Conservation (phyloP, 2,113 vertebrate species). For the Ceyx margarethae region DNA sequence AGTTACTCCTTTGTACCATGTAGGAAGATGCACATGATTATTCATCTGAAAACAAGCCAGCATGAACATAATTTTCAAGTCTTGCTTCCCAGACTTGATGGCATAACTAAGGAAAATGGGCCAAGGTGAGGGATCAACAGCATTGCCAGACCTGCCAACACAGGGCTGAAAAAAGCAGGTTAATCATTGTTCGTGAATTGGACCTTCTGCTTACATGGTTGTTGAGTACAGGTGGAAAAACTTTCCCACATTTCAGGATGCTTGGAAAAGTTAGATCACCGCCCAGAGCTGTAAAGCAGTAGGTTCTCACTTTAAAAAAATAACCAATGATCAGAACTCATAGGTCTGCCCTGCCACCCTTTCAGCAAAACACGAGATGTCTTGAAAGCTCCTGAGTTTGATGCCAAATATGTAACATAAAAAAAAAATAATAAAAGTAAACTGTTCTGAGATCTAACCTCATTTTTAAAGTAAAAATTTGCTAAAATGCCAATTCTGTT, state of each 20-base stretch:
- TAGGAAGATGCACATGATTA: constrained; percentile 11
- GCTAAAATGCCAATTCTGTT: not conserved
- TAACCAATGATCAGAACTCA: not conserved
- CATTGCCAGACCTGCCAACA: not conserved
- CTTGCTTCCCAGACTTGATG: not conserved
- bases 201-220: not conserved
- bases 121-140: not conserved
- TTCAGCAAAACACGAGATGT: not conserved
- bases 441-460: not conserved
- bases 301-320: not conserved
- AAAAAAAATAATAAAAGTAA: not conserved
- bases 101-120: not conserved
- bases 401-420: not conserved
- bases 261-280: not conserved
- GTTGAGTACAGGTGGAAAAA: not conserved
- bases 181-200: not conserved
- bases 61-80: not conserved
- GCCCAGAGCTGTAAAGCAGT: not conserved
- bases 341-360: not conserved
- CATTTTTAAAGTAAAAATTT: not conserved
- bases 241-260: not conserved
- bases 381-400: not conserved
- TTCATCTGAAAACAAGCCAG: not conserved
- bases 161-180: not conserved
- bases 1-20: not conserved